Evolutionary conservation across 1,140 invertebrate genomes (phyloP).

Genomic region (Drosophila nebulosa): DNA sequence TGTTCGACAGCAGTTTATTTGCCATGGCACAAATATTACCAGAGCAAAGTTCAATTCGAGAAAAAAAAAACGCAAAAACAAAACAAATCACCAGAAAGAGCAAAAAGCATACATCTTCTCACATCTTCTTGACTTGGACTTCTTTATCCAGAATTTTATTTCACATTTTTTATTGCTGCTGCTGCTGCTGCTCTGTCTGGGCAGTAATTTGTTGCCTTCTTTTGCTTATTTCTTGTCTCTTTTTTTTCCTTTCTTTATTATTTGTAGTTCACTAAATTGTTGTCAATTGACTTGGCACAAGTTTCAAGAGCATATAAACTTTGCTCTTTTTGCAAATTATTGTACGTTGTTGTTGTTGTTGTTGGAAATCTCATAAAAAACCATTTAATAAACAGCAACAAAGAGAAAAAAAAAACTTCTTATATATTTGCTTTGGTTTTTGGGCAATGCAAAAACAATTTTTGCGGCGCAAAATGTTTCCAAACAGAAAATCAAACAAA

Average conservation of each 20-base stretch:
- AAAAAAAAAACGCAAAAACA: constrained; percentile 12
- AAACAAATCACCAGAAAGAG: not conserved
- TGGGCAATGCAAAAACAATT: no score
- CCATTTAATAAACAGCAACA: not conserved
- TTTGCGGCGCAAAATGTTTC: not conserved
- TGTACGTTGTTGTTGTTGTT: constrained; percentile 12
- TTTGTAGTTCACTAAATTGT: constrained; percentile 58
- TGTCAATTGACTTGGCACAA: constrained; percentile 61
- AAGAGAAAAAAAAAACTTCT: not conserved
- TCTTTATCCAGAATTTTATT: constrained; percentile 43
- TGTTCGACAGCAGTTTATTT: not conserved
- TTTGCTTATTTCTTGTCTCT: not conserved
- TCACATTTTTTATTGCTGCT: constrained; percentile 21
- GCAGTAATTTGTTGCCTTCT: not conserved
- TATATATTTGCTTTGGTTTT: no score
- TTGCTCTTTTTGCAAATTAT: not conserved
- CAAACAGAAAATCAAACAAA: not conserved
- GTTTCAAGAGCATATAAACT: constrained; percentile 31
- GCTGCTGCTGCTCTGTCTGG: constrained; percentile 5
- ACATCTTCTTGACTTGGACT: constrained; percentile 44
- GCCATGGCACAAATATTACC: constrained; percentile 57
- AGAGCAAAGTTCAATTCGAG: constrained; percentile 61
- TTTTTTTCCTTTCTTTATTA: not conserved
- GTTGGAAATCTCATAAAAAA: constrained; percentile 22
- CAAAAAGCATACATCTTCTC: not conserved